Evolutionary conservation across 2,797 vertebrate genomes (phyloP), one percentile per base, ranked within the genome.

Genomic region (Enteromius mattozi): DNA sequence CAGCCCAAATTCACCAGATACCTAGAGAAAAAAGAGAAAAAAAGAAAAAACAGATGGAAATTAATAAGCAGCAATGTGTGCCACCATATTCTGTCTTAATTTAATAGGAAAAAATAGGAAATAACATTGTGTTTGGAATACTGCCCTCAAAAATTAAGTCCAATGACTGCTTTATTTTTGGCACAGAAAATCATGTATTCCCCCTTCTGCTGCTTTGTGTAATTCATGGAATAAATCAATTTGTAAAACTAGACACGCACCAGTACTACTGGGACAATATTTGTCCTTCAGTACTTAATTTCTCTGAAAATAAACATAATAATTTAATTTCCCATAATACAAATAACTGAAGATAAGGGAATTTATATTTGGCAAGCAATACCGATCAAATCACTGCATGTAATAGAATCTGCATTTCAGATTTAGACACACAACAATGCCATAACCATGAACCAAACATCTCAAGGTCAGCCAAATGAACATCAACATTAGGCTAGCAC

Each of bases 1-100:
- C 98, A 99, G 79, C 97, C 97, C 92, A 99, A 88, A 89, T 98
- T 98, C 45, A 99, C 98, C 89, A 99, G 92, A 88, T 99, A 99
- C 86, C 98, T 99, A 79, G 1, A 37, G 59, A 90, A 78, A 21
- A 40, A 33, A 2, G 33, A 35, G 4, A 61, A 2, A 42, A 33
- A 42, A 27, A 24, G 33, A 4, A 47, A 37, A 45, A 12, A 40
- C 9, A n/a, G 3, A 17, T 10, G 37, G 5, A 14, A 33, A 37
- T 61, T 5, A 47, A 47, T 65, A 24, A 21, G 40, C 71, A 35
- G 17, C 27, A 51, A 54, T 8, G 30, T 14, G 30, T 37, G 0
- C 4, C 33, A 37, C 3, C 33, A 37, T 16, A 24, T n/a, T 69
- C 35, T 2, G 35, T 69, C 19, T 77, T 9, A 9, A 59, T 59